A percentile compares a stretch with the other conserved stretches of the same genome.
Conservation (phyloP, 2,113 vertebrate species). For the Equus quagga region DNA sequence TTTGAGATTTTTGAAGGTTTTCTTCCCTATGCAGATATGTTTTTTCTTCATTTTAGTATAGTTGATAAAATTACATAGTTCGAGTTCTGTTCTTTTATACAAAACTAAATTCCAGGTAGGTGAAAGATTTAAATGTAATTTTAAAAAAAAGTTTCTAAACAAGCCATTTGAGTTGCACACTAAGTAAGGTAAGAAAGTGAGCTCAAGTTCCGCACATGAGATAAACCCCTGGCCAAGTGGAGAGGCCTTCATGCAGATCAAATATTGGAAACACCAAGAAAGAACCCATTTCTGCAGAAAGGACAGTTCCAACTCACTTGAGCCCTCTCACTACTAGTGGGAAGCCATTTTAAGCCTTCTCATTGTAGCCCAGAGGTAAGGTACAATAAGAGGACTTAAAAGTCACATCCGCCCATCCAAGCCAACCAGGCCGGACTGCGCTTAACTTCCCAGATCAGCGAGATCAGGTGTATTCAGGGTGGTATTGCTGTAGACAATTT, state of each 20-base stretch:
- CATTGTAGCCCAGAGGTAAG: not conserved
- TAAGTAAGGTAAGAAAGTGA: not conserved
- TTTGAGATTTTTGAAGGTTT: not conserved
- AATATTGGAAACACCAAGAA: no score
- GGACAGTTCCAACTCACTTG: fast-evolving
- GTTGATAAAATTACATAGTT: not conserved
- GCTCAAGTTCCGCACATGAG: not conserved
- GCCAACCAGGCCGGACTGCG: no score
- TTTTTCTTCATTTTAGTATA: not conserved
- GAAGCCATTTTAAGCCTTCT: not conserved
- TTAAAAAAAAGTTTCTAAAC: not conserved
- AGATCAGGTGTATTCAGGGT: no score
- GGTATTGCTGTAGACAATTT: no score
- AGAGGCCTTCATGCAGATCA: not conserved
- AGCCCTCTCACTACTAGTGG: not conserved
- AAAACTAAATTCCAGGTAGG: not conserved
- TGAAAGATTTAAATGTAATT: not conserved
- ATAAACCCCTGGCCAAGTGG: fast-evolving
- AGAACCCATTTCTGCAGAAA: not conserved
- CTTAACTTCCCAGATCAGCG: no score
- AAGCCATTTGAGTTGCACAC: not conserved
- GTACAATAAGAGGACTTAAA: not conserved
- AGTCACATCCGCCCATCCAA: no score
- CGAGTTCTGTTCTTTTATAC: not conserved
- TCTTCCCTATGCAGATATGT: not conserved